These are phyloP conservation scores for Syngnathus scovelli DNA, from an alignment of 2,113 vertebrate species.

Conservation along the genomic window DNA sequence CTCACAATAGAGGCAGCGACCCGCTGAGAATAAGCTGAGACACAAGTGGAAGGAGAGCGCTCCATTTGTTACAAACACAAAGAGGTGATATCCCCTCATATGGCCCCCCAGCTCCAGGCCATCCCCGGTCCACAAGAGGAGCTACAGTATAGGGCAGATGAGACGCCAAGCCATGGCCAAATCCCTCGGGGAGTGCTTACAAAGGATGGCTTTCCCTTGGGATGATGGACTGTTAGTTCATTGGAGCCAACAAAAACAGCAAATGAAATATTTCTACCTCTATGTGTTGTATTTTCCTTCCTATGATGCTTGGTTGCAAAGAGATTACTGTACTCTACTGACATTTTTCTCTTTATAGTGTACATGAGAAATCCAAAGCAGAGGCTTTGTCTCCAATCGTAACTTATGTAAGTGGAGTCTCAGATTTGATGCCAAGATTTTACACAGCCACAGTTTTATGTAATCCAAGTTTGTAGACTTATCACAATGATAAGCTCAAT, in stretches of 20 bases:
- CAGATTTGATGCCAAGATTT: not conserved
- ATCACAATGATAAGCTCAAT: not conserved
- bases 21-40: conserved; percentile 45
- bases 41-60: conserved; percentile 31
- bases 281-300: conserved; percentile 34
- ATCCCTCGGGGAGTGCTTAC: conserved; percentile 39
- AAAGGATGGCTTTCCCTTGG: conserved; percentile 42
- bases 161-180: conserved; percentile 43
- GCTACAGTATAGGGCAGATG: conserved; percentile 39
- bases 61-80: conserved; percentile 38
- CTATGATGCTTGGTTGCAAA: conserved; percentile 46
- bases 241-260: conserved; percentile 26
- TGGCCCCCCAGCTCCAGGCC: conserved; percentile 12
- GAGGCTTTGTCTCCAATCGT: conserved; percentile 30
- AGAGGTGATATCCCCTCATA: conserved; percentile 36
- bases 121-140: conserved; percentile 20
- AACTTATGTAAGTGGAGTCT: not conserved
- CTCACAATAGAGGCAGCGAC: conserved; percentile 46
- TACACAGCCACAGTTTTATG: not conserved
- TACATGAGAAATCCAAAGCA: conserved; percentile 33
- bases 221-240: conserved; percentile 33
- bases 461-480: not conserved
- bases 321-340: conserved; percentile 8
- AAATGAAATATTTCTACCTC: conserved; percentile 57
- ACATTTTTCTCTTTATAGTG: conserved; percentile 32